Base-by-base conservation (phyloP, 2,113 vertebrate genomes). In the Phainopepla nitens region DNA sequence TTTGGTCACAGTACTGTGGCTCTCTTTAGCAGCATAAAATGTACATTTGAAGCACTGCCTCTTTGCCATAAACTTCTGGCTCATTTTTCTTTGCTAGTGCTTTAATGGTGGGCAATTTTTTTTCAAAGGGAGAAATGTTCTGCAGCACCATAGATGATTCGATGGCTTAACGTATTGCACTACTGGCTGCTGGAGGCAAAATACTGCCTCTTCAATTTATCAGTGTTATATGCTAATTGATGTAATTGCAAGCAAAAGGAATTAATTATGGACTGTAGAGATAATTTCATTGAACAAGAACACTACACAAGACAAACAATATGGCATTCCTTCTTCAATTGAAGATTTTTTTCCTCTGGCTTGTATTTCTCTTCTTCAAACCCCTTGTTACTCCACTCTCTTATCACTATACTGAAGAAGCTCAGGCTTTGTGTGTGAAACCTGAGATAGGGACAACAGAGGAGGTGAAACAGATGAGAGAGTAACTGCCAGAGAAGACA, bases 11-110 rank as follows among this genome's bases (percentile, higher is more conserved):
- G 62, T 82, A 45, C 82, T 45, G 54, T 28, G 58, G 69, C 82
- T 92, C 19, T 53, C 90, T 93, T 96, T 70, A 95, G 80, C 77
- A 91, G 95, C 80, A 92, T 90, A 96, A 96, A 95, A 95, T 69
- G 77, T 64, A 84, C 77, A 94, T 95, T 92, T 64, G 90, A 92
- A 96, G 77, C 90, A 87, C 80, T 95, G 77, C 56, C 77, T 78
- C 83, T 93, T 80, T 89, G 60, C 93, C 69, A 83, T 87, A 75
- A 93, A 94, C 58, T 89, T 86, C 90, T 86, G 86, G 71, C 64
- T 96, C 49, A 29, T 89, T 92, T 93, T 92, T 80, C 80, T 93
- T 82, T 89, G 79, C 64, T 71, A 36, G 31, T 80, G 51, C n/a
- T 49, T 90, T 92, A 88, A 87, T 73, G 27, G 49, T 69, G 83